Conservation (phyloP, 2,888 invertebrate species). For the Drosophila subsilvestris region DNA sequence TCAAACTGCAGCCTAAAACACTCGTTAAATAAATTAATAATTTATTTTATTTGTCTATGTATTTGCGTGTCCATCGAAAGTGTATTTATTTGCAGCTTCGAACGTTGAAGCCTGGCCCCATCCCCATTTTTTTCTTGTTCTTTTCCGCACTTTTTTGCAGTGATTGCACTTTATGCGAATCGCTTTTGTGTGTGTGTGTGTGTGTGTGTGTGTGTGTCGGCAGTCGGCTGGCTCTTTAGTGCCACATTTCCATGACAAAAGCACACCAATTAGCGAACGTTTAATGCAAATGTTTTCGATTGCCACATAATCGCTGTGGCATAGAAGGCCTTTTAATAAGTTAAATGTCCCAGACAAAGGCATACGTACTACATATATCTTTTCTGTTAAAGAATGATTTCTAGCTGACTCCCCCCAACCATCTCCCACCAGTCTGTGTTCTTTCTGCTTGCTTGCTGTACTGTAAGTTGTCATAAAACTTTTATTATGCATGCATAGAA, state of each 20-base stretch:
- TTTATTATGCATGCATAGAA: conserved; percentile 52
- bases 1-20: too few relatives aligned
- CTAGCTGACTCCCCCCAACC: neutral
- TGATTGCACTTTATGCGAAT: conserved; percentile 61
- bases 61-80: neutral
- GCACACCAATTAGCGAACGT: conserved; percentile 68
- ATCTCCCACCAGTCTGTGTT: neutral
- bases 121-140: conserved; percentile 13
- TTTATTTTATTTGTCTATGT: too few relatives aligned
- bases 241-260: conserved; percentile 73
- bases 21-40: too few relatives aligned
- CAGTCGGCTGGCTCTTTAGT: conserved; percentile 49
- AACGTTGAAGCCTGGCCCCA: neutral
- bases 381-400: conserved; percentile 13
- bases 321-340: conserved; percentile 54
- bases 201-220: conserved; percentile 10
- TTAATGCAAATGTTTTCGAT: conserved; percentile 71
- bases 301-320: conserved; percentile 48
- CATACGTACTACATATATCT: too few relatives aligned
- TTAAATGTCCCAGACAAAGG: conserved; percentile 34
- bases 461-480: conserved; percentile 41
- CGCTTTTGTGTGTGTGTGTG: conserved; percentile 44
- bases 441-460: neutral
- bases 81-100: conserved; percentile 8
- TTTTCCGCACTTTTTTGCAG: conserved; percentile 35